Evolutionary conservation across 1,140 invertebrate genomes (phyloP), one percentile per base, ranked within the genome.

Genomic region (Rhyacophila brunnea): DNA sequence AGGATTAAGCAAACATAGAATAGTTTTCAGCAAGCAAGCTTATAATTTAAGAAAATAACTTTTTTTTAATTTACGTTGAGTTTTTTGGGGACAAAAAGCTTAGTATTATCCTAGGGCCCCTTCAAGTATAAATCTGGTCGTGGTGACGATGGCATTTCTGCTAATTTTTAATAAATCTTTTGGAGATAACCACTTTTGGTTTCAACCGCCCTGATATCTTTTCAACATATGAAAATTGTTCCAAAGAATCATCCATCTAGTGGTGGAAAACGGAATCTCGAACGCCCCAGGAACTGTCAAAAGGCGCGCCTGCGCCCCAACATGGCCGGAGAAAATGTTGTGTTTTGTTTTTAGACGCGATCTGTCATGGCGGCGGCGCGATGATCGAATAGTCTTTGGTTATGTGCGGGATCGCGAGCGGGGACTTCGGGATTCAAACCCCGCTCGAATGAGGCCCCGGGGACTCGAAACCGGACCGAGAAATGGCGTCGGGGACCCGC

Each of bases 261-360:
- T 32, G 48, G 34, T 11, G 48, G 34, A 50, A 50, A 50, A 36
- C 13, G n/a, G 17, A 50, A 46, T 18, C 20, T 4, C 44, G 5
- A 19, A 4, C 44, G 17, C 23, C 23, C 23, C 23, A 28, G 23
- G 23, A 52, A 36, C 50, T 52, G 50, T 52, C 50, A 52, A 15
- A 43, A 42, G n/a, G 13, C 15, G 50, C 17, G 35, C 23, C 18
- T 42, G 50, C 50, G 50, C 50, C 50, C 50, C 50, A 52, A 36
- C 35, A n/a, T 36, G 15, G 23, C 35, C 35, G 38, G 42, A 52
- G 35, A n/a, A 23, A 35, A 40, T 36, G 42, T 42, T 52, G 28
- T 52, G 50, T 52, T 52, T 52, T 52, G 50, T 52, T 52, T 52
- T 52, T 38, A 38, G 48, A 36, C 48, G 48, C 32, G 14, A 50